Conservation (phyloP, 37 sponge, comb jelly and placozoan species). For the Lycopodina hypogea region DNA sequence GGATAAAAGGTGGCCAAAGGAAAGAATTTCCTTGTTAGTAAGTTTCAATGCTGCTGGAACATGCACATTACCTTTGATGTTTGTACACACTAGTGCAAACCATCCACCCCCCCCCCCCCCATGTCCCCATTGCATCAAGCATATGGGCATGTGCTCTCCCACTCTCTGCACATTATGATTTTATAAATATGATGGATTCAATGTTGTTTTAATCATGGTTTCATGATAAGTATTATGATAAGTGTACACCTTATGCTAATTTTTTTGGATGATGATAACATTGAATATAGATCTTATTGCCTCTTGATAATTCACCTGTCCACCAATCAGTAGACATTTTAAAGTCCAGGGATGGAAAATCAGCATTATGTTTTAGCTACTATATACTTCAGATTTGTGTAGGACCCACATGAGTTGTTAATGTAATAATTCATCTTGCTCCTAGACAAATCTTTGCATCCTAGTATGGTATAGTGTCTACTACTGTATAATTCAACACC, state of each 20-base stretch:
- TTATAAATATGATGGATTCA: neutral
- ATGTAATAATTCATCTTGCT: too few species aligned
- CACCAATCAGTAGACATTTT: neutral
- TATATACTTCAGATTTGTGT: too few species aligned
- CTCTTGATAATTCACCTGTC: neutral
- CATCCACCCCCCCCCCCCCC: too few species aligned
- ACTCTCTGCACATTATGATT: neutral
- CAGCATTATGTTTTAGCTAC: neutral
- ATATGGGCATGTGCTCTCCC: too few species aligned
- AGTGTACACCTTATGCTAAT: neutral
- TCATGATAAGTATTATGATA: neutral
- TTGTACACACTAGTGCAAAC: neutral
- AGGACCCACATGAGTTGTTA: too few species aligned
- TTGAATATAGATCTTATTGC: constrained; percentile 6
- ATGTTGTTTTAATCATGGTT: neutral
- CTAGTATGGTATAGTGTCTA: too few species aligned
- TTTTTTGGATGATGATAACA: neutral
- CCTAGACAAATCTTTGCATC: too few species aligned
- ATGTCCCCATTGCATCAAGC: neutral
- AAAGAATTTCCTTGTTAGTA: neutral
- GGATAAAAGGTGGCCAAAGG: too few species aligned
- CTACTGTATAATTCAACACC: too few species aligned
- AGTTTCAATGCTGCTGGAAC: too few species aligned
- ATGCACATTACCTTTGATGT: neutral
- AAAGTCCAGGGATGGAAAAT: neutral